phyloP scores from a whole-genome alignment of 2,797 vertebrate genomes.

The Ammospiza maritima region DNA sequence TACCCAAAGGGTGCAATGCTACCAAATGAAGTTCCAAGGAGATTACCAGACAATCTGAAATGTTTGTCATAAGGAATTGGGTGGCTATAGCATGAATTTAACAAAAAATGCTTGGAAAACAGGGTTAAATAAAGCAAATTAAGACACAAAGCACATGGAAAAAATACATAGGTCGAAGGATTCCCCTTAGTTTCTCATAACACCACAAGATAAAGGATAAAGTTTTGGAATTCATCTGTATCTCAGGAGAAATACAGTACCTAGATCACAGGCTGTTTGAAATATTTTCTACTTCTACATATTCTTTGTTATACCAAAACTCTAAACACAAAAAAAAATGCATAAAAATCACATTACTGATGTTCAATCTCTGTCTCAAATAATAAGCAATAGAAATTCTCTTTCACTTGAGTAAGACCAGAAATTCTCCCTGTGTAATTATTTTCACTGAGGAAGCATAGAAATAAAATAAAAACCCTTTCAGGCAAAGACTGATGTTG shows the following conservation, averaged over 20 bases:
- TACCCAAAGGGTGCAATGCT: fast-evolving
- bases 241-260: background rate
- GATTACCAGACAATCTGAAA: background rate
- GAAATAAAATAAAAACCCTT: background rate
- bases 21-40: background rate
- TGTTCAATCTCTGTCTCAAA: background rate
- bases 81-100: background rate
- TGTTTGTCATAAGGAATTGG: background rate
- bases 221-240: background rate
- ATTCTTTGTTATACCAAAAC: background rate
- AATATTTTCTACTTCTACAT: background rate
- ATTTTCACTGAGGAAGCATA: background rate
- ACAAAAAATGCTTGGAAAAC: background rate
- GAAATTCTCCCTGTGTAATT: background rate
- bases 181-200: background rate
- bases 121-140: background rate
- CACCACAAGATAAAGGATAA: background rate
- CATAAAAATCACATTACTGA: background rate
- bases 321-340: background rate
- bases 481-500: background rate
- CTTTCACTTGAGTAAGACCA: background rate
- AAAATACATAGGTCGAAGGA: background rate
- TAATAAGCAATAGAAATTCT: background rate
- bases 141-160: background rate
- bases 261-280: background rate